Percentiles rank a stretch among this genome's conserved stretches.
phyloP scores from a whole-genome alignment of 2,888 invertebrate genomes.

The Limnephilus rhombicus region DNA sequence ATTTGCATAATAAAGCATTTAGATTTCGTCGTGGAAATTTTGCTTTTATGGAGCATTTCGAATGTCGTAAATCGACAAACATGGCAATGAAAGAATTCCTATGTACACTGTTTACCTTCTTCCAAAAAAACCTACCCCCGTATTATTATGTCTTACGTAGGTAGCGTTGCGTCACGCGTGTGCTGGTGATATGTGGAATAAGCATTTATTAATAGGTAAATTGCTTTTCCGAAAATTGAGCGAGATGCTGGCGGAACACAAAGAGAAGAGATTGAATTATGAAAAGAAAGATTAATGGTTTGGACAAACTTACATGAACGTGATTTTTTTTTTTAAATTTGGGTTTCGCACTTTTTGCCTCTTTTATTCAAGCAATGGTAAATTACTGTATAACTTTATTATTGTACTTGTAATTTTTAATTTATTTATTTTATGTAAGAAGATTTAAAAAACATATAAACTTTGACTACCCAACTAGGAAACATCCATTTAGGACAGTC shows the following conservation, averaged over 20 bases:
- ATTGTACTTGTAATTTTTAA: too few species aligned
- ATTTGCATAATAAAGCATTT: conserved; percentile 65
- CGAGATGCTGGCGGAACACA: background rate
- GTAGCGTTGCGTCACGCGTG: background rate
- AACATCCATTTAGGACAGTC: too few species aligned
- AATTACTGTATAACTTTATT: background rate
- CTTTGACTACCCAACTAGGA: too few species aligned
- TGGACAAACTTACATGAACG: background rate
- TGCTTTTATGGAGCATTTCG: conserved; percentile 61
- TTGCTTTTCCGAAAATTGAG: conserved; percentile 32
- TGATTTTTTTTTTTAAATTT: background rate
- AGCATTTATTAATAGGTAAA: conserved; percentile 34
- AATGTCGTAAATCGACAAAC: conserved; percentile 61
- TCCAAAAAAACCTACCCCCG: background rate
- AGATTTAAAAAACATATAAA: too few species aligned
- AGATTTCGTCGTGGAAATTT: conserved; percentile 59
- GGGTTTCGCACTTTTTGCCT: background rate
- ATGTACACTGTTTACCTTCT: conserved; percentile 27
- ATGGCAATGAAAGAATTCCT: conserved; percentile 57
- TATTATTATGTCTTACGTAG: background rate
- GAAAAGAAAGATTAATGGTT: background rate
- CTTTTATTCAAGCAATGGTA: background rate
- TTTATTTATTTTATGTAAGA: too few species aligned
- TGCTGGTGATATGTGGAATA: conserved; percentile 2
- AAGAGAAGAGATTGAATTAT: conserved; percentile 6